Evolutionary conservation across 1,140 invertebrate genomes (phyloP), one percentile per base, ranked within the genome.

Genomic region (Eufriesea mexicana): DNA sequence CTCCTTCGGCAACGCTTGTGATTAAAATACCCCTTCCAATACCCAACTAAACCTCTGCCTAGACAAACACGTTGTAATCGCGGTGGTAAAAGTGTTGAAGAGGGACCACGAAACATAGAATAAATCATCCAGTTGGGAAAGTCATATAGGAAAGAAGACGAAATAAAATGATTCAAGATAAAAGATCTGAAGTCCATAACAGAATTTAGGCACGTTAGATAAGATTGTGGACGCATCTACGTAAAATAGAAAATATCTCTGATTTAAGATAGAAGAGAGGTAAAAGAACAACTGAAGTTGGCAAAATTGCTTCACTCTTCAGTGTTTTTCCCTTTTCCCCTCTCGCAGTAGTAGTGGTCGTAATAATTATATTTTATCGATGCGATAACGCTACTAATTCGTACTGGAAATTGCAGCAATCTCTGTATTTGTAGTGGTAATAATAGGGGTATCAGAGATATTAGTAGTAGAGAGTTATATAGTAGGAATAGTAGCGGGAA

Each of bases 21-120:
- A 96, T 96, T 96, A 95, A 96, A 97, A 96, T 95, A 97, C 94
- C 96, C 96, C 95, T 95, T 96, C 96, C 96, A 96, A 95, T 95
- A 96, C 93, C 96, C 96, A 95, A 97, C 96, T 95, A 96, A 95
- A 95, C 95, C 95, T 95, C 95, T 96, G 94, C 95, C 93, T 94
- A 96, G 93, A 94, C 92, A 94, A 94, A 94, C 93, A 83, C 94
- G 92, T 91, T 90, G 90, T 86, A 92, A 87, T 89, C 87, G 89
- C 83, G 90, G 91, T 83, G 89, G 86, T 84, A 91, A 84, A 86
- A 91, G 84, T 85, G 87, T 91, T 9, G 73, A 88, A 85, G 82
- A 82, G 61, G 83, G 47, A 54, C 68, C 67, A 78, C 55, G 76
- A 54, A 83, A 83, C 62, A 80, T 49, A 47, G 81, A 87, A 68